Conservation (phyloP, 1,140 invertebrate genomes). For the Temnothorax nylanderi region DNA sequence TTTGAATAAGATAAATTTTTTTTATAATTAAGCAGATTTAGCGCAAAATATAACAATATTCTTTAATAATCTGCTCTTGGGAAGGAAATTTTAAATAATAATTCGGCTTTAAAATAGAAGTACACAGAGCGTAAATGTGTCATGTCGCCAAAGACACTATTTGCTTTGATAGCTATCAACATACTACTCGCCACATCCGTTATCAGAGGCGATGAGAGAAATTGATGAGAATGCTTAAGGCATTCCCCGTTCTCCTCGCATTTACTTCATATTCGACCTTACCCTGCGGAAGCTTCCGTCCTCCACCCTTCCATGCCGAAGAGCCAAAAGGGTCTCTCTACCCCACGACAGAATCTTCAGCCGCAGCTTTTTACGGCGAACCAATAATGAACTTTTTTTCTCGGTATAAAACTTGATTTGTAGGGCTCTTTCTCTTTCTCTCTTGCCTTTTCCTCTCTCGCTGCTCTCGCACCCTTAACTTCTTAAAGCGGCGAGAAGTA, state of each 20-base stretch:
- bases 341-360: constrained; percentile 66
- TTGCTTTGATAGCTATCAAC: constrained; percentile 27
- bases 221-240: constrained; percentile 70
- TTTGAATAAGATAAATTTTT: background rate
- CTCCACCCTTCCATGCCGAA: constrained; percentile 15
- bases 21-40: background rate
- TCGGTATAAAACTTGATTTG: constrained; percentile 85
- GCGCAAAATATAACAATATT: background rate
- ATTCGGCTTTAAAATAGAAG: constrained; percentile 2
- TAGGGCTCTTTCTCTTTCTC: constrained; percentile 63
- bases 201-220: constrained; percentile 73
- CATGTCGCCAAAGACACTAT: background rate
- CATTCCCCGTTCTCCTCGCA: constrained; percentile 27
- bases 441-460: constrained; percentile 8
- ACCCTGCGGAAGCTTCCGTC: constrained; percentile 58
- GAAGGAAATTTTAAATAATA: background rate
- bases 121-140: background rate
- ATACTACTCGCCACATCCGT: constrained; percentile 55
- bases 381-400: constrained; percentile 84
- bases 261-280: constrained; percentile 64
- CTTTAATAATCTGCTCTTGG: background rate
- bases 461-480: constrained; percentile 36
- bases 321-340: constrained; percentile 46
- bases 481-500: constrained; percentile 75
- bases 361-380: constrained; percentile 83